A percentile compares a stretch with the other conserved stretches of the same genome.
These are phyloP conservation scores for Zaprionus ornatus DNA, from an alignment of 1,140 invertebrate species.

Conservation along the genomic window DNA sequence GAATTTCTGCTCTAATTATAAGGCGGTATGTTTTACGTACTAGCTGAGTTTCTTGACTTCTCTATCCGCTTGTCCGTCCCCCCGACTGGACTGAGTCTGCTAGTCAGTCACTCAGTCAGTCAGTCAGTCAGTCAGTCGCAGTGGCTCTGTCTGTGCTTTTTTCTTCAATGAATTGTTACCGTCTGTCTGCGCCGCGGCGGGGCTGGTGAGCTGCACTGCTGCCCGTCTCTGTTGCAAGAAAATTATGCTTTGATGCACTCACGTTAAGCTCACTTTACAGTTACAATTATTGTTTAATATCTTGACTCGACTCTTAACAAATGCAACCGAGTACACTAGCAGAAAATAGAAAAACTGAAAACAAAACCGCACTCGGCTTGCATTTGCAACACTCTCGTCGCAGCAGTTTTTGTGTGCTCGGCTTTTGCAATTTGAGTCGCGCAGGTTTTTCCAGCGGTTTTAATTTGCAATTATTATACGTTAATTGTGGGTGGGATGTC, in stretches of 20 bases:
- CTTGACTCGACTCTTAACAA: slow-evolving; percentile 66
- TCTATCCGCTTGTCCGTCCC: slow-evolving; percentile 45
- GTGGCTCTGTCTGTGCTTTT: slow-evolving; percentile 46
- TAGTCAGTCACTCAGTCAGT: slow-evolving; percentile 13
- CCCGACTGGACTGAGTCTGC: slow-evolving; percentile 38
- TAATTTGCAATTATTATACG: slow-evolving; percentile 78
- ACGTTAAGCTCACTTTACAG: slow-evolving; percentile 82
- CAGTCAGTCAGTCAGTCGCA: slow-evolving; percentile 21
- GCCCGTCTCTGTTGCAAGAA: slow-evolving; percentile 74
- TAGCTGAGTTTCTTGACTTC: slow-evolving; percentile 74
- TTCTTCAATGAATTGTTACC: slow-evolving; percentile 56
- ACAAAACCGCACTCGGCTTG: slow-evolving; percentile 49
- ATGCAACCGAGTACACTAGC: slow-evolving; percentile 40
- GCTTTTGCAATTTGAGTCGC: slow-evolving; percentile 62
- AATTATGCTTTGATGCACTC: slow-evolving; percentile 83
- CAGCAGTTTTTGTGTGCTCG: slow-evolving; percentile 38
- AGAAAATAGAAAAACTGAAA: slow-evolving; percentile 12
- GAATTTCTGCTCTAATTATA: slow-evolving; percentile 84
- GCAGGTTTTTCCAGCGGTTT: slow-evolving; percentile 47
- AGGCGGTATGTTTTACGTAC: slow-evolving; percentile 81
- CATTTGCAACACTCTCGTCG: slow-evolving; percentile 69
- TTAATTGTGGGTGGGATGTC: slow-evolving; percentile 77
- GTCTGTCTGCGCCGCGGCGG: slow-evolving; percentile 46
- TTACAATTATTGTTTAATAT: slow-evolving; percentile 83
- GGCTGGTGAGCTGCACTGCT: slow-evolving; percentile 7